Base-by-base conservation (phyloP, 2,113 vertebrate species). In the Varanus salvator region DNA sequence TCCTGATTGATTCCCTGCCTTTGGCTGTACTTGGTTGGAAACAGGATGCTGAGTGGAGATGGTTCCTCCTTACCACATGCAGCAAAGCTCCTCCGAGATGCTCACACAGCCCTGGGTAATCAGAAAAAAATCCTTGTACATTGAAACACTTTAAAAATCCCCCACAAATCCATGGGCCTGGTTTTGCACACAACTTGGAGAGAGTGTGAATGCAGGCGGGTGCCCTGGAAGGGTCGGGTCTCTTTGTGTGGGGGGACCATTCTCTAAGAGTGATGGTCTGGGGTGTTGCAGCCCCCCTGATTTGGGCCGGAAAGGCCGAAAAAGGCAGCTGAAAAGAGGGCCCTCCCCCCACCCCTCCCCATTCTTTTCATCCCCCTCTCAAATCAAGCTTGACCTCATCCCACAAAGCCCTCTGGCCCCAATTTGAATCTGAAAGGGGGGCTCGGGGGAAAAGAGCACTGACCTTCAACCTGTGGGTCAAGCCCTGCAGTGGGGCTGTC, bases 401-500 rank as follows among this genome's bases (percentile, higher is more conserved):
- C 96, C 97, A 95, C 87, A 93, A 94, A 94, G 94, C 88, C 21
- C 91, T 68, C 92, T 80, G 95, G 94, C 93, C 93, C 93, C 93
- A 94, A 98, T 98, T 97, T 96, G 96, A 98, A 98, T 97, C 94
- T 95, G 95, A 97, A 97, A 97, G 91, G 96, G 97, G 97, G 87
- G 93, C 94, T 95, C 23, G 91, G 97, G 96, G 91, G 38, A 44
- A 94, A 96, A 96, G 89, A 97, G 97, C 97, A 94, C 93, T 98
- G 97, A 98, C 98, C 97, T 97, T 94, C 97, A 97, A 96, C 96
- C 97, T 92, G 85, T 0, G 83, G 97, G 98, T 98, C 97, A 97
- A 80, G 77, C 71, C 48, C 14, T 72, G 90, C 71, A 57, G n/a
- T 80, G 6, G 0, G 0, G 60, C 80, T 3, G 64, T 71, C 89